Percentiles rank a stretch among this genome's conserved stretches.
These are phyloP conservation scores for Tetragonisca angustula DNA, from an alignment of 2,888 invertebrate species.

Conservation along the genomic window DNA sequence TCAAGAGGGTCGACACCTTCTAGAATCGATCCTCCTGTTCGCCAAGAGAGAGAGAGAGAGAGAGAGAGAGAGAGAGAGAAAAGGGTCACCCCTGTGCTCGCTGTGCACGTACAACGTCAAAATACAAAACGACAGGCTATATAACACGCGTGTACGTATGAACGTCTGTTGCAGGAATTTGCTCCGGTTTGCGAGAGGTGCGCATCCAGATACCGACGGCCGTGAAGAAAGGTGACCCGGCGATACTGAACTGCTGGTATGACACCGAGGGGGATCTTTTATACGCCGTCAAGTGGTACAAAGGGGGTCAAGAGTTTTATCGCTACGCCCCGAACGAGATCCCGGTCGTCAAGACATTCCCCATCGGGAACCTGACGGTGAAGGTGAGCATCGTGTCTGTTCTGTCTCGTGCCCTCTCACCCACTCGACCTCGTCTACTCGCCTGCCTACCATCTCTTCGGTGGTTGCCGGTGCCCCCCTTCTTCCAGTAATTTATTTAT, in stretches of 20 bases:
- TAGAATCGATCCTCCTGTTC: slow-evolving; percentile 4
- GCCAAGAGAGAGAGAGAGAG: not conserved
- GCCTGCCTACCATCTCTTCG: not conserved
- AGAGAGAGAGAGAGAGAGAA: not conserved
- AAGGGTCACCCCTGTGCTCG: not conserved
- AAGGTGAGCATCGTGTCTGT: slow-evolving; percentile 75
- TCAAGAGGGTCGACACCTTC: slow-evolving; percentile 20
- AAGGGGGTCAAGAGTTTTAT: slow-evolving; percentile 81
- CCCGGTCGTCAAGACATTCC: slow-evolving; percentile 80
- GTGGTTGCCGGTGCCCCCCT: not conserved
- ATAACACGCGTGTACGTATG: not conserved
- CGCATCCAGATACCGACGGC: slow-evolving; percentile 82
- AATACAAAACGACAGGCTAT: not conserved
- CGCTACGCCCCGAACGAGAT: slow-evolving; percentile 81
- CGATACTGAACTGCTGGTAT: slow-evolving; percentile 81
- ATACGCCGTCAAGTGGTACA: slow-evolving; percentile 83
- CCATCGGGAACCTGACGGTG: slow-evolving; percentile 79
- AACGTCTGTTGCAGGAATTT: slow-evolving; percentile 76
- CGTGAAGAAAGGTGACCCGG: slow-evolving; percentile 80
- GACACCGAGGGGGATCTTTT: slow-evolving; percentile 81
- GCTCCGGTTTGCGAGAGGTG: slow-evolving; percentile 80
- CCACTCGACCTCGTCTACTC: too few species aligned
- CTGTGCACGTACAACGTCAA: slow-evolving; percentile 6
- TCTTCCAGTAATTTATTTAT: too few species aligned
- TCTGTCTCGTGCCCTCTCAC: not conserved